These are phyloP conservation scores for Himalopsyche phryganea DNA, from an alignment of 1,140 invertebrate species.

Conservation along the genomic window DNA sequence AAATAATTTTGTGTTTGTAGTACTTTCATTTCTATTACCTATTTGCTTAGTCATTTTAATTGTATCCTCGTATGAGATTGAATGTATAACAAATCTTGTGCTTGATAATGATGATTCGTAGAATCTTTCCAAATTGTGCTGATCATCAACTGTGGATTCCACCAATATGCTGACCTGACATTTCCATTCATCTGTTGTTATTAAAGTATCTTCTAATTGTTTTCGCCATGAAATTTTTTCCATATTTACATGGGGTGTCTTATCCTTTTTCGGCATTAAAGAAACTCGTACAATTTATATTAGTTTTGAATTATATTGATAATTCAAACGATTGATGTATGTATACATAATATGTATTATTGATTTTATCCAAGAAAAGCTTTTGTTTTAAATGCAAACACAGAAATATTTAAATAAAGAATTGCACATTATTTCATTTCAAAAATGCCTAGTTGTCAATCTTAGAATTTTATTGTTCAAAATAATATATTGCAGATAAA, in stretches of 20 bases:
- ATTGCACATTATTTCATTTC: too few species aligned
- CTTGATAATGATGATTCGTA: conserved; percentile 43
- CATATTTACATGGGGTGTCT: background rate
- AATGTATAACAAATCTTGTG: conserved; percentile 49
- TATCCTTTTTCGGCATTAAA: background rate
- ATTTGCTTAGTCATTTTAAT: conserved; percentile 50
- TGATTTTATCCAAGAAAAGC: background rate
- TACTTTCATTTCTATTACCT: conserved; percentile 45
- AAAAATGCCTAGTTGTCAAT: too few species aligned
- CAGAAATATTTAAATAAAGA: too few species aligned
- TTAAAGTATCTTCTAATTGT: background rate
- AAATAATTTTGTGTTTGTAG: conserved; percentile 45
- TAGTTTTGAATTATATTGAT: background rate
- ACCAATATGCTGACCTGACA: conserved; percentile 10
- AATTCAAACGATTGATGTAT: background rate
- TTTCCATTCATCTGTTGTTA: conserved; percentile 14
- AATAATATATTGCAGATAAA: too few species aligned
- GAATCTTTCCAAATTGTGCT: conserved; percentile 46
- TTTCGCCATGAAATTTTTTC: conserved; percentile 1
- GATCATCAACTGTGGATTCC: conserved; percentile 35
- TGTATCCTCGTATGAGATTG: conserved; percentile 48
- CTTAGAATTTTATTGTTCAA: too few species aligned
- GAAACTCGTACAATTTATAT: background rate
- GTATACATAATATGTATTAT: background rate
- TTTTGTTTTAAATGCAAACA: background rate